Base-by-base conservation (phyloP, 2,797 vertebrate species). In the Anniella stebbinsi region DNA sequence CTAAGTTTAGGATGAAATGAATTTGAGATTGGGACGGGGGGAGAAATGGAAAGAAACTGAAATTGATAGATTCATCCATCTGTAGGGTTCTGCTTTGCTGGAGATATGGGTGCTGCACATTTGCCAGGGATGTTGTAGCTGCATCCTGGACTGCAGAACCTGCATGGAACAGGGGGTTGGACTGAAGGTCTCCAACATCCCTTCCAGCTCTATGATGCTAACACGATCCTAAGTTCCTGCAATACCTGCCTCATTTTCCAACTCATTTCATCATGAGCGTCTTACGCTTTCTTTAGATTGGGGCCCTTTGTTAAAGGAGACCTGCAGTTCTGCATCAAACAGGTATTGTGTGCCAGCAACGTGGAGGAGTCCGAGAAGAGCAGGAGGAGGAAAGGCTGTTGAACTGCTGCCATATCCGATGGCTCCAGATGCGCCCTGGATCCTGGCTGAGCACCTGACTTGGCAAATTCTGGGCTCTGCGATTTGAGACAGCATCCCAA, bases 401-500 rank as follows among this genome's bases (percentile, higher is more conserved):
- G 95, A 94, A 91, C 88, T 69, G 93, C 91, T 96, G 94, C 95
- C 94, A 86, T 36, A 94, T 93, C 95, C 94, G 94, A 95, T 95
- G 90, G 93, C 87, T 94, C 93, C 95, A 96, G 96, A 96, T 95
- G 94, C 91, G 94, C 93, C 89, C 92, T 91, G 95, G 76, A 96
- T 93, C 89, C 92, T 92, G 95, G 66, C 95, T 89, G 94, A 95
- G 21, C 60, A 93, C 82, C 93, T 94, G 91, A 3, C 0, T 90
- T 95, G 95, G 93, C 94, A 96, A 93, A 93, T 94, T 95, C 88
- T 48, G 88, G 91, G 92, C 94, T 97, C 84, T 95, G 96, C 93
- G 94, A 85, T 95, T 97, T 95, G 95, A 97, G 96, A 96, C 91
- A 94, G 93, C 94, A 95, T 95, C 94, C 90, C 90, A 96, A 94